phyloP scores from a whole-genome alignment of 1,140 invertebrate genomes.

The Cataglyphis hispanica region DNA sequence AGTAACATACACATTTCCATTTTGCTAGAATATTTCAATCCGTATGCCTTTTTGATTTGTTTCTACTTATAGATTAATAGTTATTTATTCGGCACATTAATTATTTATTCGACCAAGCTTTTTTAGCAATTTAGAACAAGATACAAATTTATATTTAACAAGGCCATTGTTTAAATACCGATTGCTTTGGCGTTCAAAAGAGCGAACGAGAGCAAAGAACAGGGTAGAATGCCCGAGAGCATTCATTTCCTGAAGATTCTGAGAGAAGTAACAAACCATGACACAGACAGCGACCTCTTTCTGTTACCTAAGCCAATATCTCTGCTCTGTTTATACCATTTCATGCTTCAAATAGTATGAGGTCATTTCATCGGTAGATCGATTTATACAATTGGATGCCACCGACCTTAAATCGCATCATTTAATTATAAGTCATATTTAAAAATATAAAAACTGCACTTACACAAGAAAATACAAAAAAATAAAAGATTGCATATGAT shows the following conservation, averaged over 20 bases:
- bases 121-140: constrained; percentile 21
- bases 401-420: not conserved
- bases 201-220: not conserved
- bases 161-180: not conserved
- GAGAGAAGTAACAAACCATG: constrained; percentile 32
- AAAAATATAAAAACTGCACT: not conserved
- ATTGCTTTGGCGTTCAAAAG: not conserved
- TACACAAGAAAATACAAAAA: not conserved
- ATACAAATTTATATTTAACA: constrained; percentile 25
- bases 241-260: constrained; percentile 29
- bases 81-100: not conserved
- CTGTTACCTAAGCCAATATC: constrained; percentile 16
- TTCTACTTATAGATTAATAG: constrained; percentile 7
- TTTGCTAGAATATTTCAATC: constrained; percentile 13
- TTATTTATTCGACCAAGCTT: constrained; percentile 9
- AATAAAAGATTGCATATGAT: not conserved
- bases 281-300: constrained; percentile 29
- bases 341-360: constrained; percentile 40
- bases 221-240: not conserved
- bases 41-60: not conserved
- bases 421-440: not conserved
- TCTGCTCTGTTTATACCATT: constrained; percentile 29
- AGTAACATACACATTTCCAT: not conserved
- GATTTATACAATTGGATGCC: constrained; percentile 52
- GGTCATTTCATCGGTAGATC: constrained; percentile 20